Conservation (phyloP, 1,140 invertebrate genomes). For the Hycleus cichorii region DNA sequence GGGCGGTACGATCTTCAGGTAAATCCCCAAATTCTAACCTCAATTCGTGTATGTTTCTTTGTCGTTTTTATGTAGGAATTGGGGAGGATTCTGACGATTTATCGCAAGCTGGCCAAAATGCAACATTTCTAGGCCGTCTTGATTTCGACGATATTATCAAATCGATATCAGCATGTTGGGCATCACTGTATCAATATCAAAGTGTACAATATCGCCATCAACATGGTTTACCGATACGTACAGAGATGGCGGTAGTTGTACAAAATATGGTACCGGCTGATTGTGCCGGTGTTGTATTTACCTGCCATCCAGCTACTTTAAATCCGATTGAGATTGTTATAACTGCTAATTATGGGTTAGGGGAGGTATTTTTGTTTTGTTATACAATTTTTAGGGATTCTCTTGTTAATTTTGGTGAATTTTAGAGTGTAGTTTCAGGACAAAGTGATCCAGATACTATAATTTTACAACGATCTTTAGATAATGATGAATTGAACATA, state of each 20-base stretch:
- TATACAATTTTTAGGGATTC: neutral
- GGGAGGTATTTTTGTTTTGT: slow-evolving; percentile 51
- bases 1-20: slow-evolving; percentile 30
- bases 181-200: slow-evolving; percentile 65
- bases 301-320: slow-evolving; percentile 62
- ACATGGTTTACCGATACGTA: slow-evolving; percentile 56
- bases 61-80: slow-evolving; percentile 45
- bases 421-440: slow-evolving; percentile 70
- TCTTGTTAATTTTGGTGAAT: slow-evolving; percentile 11
- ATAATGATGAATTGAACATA: slow-evolving; percentile 44
- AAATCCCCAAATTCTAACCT: neutral
- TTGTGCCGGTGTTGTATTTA: slow-evolving; percentile 73
- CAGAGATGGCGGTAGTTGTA: slow-evolving; percentile 71
- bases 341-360: slow-evolving; percentile 73
- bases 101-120: slow-evolving; percentile 81
- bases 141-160: slow-evolving; percentile 47
- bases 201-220: slow-evolving; percentile 67
- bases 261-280: slow-evolving; percentile 67
- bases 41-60: neutral
- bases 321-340: slow-evolving; percentile 60
- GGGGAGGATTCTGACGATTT: slow-evolving; percentile 70
- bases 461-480: slow-evolving; percentile 46
- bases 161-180: slow-evolving; percentile 67
- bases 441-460: slow-evolving; percentile 67
- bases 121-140: slow-evolving; percentile 62